Evolutionary conservation across 2,888 invertebrate genomes (phyloP).

Genomic region (Charanyca ferruginea): DNA sequence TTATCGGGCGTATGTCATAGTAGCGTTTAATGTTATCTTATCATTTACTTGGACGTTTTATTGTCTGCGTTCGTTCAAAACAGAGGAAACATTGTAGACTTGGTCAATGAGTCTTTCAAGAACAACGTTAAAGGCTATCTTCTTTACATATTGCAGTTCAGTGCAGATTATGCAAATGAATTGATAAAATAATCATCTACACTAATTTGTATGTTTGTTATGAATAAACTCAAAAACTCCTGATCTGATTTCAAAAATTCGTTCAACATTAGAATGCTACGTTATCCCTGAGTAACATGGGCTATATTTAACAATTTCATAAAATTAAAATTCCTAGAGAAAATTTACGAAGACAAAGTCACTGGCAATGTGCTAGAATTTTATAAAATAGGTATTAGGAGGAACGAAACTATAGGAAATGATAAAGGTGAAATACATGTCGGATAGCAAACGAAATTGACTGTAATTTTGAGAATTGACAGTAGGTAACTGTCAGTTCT

Average conservation of each 20-base stretch:
- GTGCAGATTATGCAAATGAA: neutral
- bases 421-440: neutral
- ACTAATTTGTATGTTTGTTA: too few species aligned
- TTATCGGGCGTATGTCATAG: conserved; percentile 31
- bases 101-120: conserved; percentile 25
- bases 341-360: too few species aligned
- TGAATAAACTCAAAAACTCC: too few species aligned
- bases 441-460: neutral
- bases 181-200: neutral
- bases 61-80: conserved; percentile 50
- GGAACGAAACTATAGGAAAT: neutral
- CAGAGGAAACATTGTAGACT: conserved; percentile 42
- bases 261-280: too few species aligned
- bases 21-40: conserved; percentile 57
- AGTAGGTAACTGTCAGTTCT: too few species aligned
- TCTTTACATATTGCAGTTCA: neutral
- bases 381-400: too few species aligned
- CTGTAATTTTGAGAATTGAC: neutral
- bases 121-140: conserved; percentile 23
- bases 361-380: too few species aligned
- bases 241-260: too few species aligned
- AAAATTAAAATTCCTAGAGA: too few species aligned
- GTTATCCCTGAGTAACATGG: too few species aligned
- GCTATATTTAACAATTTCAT: too few species aligned
- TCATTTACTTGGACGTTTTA: conserved; percentile 56